Evolutionary conservation across 2,113 vertebrate genomes (phyloP).

Genomic region (Dromas ardeola): DNA sequence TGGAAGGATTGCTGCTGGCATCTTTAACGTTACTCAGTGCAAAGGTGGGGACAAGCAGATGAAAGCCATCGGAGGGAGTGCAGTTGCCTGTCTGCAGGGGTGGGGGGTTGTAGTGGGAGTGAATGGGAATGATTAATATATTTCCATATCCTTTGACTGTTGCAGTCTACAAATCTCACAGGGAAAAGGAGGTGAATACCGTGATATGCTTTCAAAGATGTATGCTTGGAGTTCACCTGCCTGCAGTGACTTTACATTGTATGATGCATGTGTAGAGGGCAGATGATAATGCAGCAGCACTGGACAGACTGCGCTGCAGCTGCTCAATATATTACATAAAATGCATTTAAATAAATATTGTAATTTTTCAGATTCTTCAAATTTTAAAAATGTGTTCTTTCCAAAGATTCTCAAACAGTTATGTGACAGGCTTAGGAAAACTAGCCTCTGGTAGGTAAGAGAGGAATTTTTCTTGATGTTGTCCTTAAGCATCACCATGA

Average conservation of each 20-base stretch:
- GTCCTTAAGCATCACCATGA: neutral
- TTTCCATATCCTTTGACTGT: neutral
- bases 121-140: neutral
- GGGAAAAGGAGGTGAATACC: neutral
- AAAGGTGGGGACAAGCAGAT: constrained; percentile 25
- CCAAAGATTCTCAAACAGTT: neutral
- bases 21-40: neutral
- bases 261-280: neutral
- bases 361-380: neutral
- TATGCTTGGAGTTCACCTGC: constrained; percentile 27
- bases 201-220: neutral
- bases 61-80: neutral
- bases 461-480: constrained; percentile 15
- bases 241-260: constrained; percentile 32
- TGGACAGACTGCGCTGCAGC: neutral
- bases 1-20: neutral
- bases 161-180: neutral
- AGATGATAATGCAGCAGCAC: constrained; percentile 31
- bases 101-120: neutral
- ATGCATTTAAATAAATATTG: neutral
- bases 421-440: neutral
- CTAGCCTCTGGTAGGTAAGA: neutral
- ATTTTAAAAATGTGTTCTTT: neutral
- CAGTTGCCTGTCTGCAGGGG: neutral
- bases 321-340: constrained; percentile 17